Percentiles rank a stretch among this genome's conserved stretches.
Evolutionary conservation across 1,140 invertebrate species (phyloP).

Genomic region (Rhopalosiphum padi): DNA sequence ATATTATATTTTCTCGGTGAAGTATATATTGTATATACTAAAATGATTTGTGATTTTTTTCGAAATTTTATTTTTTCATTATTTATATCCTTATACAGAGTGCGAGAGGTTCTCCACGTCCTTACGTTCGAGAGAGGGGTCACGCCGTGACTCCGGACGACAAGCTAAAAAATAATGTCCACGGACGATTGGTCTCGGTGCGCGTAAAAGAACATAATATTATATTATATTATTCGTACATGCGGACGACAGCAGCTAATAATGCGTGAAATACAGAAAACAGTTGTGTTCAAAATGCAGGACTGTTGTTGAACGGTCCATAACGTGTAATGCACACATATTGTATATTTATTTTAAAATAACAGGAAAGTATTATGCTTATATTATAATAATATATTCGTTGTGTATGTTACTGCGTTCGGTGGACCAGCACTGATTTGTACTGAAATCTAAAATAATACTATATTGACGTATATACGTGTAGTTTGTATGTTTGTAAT

Average conservation of each 20-base stretch:
- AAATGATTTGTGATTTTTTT: slow-evolving; percentile 24
- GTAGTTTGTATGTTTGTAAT: neutral
- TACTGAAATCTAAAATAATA: neutral
- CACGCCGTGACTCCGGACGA: neutral
- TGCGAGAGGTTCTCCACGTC: neutral
- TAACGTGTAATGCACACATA: neutral
- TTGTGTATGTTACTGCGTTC: neutral
- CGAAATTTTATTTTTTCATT: neutral
- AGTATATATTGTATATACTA: neutral
- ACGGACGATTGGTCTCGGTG: slow-evolving; percentile 4
- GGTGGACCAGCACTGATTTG: slow-evolving; percentile 11
- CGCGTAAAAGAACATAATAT: neutral
- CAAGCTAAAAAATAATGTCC: slow-evolving; percentile 20
- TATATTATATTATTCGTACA: slow-evolving; percentile 10
- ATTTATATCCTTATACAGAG: neutral
- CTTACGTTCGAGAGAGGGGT: neutral
- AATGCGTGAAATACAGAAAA: slow-evolving; percentile 42
- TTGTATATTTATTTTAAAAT: neutral
- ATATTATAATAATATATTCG: neutral
- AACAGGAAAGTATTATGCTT: neutral
- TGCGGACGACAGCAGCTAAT: neutral
- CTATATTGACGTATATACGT: neutral
- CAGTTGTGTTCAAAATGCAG: neutral
- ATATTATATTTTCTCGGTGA: neutral
- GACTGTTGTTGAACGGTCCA: slow-evolving; percentile 21